phyloP scores from a whole-genome alignment of 1,140 invertebrate genomes.

The Plodia interpunctella region DNA sequence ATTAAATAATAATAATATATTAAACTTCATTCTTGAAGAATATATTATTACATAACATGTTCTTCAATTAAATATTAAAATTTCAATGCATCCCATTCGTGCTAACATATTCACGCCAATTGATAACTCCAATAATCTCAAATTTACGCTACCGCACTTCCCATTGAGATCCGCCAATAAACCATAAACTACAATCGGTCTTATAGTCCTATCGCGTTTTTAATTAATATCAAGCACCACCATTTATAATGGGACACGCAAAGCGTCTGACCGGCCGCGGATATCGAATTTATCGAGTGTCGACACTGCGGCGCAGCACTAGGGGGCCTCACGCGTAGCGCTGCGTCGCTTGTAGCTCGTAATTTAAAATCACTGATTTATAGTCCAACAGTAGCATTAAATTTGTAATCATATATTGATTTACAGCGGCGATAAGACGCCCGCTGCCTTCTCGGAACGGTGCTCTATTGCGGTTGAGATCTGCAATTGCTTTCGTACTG shows the following conservation, averaged over 20 bases:
- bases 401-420: conserved; percentile 77
- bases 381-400: conserved; percentile 75
- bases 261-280: conserved; percentile 12
- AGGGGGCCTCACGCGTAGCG: conserved; percentile 69
- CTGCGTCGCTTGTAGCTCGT: conserved; percentile 65
- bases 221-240: conserved; percentile 20
- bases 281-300: conserved; percentile 46
- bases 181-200: conserved; percentile 6
- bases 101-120: conserved; percentile 10
- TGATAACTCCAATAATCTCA: conserved; percentile 17
- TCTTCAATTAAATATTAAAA: conserved; percentile 17
- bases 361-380: conserved; percentile 74
- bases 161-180: background rate
- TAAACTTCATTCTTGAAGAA: too few species aligned
- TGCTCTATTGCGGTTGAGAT: conserved; percentile 42
- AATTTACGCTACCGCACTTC: conserved; percentile 2
- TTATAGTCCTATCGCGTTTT: conserved; percentile 8
- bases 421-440: conserved; percentile 70
- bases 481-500: conserved; percentile 50
- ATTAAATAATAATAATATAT: too few species aligned
- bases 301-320: conserved; percentile 62
- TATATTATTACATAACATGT: too few species aligned
- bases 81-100: conserved; percentile 17
- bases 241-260: conserved; percentile 20
- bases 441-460: conserved; percentile 61